Conservation (phyloP, 2,113 vertebrate species). For the Crotalus tigris region DNA sequence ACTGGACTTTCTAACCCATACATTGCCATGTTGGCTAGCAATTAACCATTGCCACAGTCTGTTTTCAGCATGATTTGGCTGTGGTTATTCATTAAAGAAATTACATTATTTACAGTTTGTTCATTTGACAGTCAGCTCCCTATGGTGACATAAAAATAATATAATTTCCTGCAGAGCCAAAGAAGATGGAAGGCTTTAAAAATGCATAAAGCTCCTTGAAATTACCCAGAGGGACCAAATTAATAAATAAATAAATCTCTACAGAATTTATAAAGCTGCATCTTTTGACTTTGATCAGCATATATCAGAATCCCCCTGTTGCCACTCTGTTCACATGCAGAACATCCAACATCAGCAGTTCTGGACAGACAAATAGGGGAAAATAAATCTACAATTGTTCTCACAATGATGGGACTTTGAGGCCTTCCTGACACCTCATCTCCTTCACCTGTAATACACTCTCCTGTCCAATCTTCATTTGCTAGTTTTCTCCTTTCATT, state of each 20-base stretch:
- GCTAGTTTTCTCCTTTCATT: constrained; percentile 2
- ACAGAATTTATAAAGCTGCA: constrained; percentile 32
- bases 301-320: constrained; percentile 21
- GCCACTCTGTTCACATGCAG: constrained; percentile 11
- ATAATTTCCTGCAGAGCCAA: constrained; percentile 47
- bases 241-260: constrained; percentile 34
- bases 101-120: constrained; percentile 50
- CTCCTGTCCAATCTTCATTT: constrained; percentile 25
- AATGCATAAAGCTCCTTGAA: constrained; percentile 45
- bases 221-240: constrained; percentile 36
- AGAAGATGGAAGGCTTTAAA: constrained; percentile 42
- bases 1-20: constrained; percentile 4
- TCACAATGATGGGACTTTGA: constrained; percentile 44
- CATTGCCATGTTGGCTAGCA: constrained; percentile 6
- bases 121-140: constrained; percentile 45
- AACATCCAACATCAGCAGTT: constrained; percentile 17
- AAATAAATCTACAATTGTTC: constrained; percentile 48
- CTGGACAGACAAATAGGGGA: constrained; percentile 50
- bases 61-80: constrained; percentile 49
- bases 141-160: constrained; percentile 44
- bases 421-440: constrained; percentile 37
- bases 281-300: constrained; percentile 27
- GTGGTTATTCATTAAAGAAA: constrained; percentile 52
- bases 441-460: constrained; percentile 17
- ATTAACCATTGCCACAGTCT: constrained; percentile 30